These are phyloP conservation scores for Mythimna ferrago DNA, from an alignment of 2,888 invertebrate genomes.

Conservation along the genomic window DNA sequence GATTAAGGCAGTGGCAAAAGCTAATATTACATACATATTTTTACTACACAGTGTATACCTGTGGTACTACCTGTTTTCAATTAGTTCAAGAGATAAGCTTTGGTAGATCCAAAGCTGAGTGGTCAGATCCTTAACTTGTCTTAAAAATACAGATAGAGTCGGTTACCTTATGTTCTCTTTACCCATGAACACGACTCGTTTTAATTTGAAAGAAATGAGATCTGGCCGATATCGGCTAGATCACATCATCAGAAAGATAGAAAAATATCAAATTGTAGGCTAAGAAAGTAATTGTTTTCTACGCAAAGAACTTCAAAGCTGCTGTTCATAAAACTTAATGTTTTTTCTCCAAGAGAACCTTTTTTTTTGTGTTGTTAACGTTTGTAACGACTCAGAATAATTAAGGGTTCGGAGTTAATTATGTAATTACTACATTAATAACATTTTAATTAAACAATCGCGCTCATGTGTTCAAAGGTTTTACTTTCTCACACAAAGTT, in stretches of 20 bases:
- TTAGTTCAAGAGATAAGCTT: not conserved
- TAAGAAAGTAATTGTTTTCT: not conserved
- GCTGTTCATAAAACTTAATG: constrained; percentile 17
- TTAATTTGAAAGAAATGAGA: too few relatives aligned
- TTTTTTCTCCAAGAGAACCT: constrained; percentile 30
- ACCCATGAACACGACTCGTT: too few relatives aligned
- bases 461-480: constrained; percentile 23
- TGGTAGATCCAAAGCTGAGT: not conserved
- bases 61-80: not conserved
- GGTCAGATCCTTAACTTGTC: not conserved
- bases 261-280: not conserved
- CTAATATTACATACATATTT: not conserved
- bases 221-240: not conserved
- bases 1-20: too few relatives aligned
- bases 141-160: not conserved
- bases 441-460: constrained; percentile 42
- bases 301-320: constrained; percentile 33
- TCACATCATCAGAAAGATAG: not conserved
- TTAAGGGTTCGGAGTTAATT: constrained; percentile 45
- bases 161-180: not conserved
- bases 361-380: constrained; percentile 47
- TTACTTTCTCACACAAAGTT: constrained; percentile 24
- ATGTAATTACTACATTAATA: constrained; percentile 39
- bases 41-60: not conserved
- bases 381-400: constrained; percentile 45